These are phyloP conservation scores for Iselma pallidipennis DNA, from an alignment of 2,888 invertebrate genomes.

Conservation along the genomic window DNA sequence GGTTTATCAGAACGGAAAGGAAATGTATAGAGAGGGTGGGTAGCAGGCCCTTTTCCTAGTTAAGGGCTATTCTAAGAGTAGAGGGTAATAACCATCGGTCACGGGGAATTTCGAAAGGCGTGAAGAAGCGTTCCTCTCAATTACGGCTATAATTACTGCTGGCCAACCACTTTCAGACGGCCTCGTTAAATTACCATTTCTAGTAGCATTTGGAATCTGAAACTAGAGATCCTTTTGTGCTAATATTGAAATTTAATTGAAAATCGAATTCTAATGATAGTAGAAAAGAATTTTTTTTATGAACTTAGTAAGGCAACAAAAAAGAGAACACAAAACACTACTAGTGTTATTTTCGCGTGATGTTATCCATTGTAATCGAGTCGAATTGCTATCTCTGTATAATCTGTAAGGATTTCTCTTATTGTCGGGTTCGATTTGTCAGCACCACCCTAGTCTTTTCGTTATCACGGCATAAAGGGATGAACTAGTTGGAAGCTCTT, in stretches of 20 bases:
- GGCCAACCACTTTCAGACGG: slow-evolving; percentile 20
- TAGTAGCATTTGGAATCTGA: slow-evolving; percentile 7
- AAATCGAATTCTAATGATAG: background rate
- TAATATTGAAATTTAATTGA: slow-evolving; percentile 16
- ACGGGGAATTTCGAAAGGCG: slow-evolving; percentile 28
- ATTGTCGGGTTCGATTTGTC: slow-evolving; percentile 20
- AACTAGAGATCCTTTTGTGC: background rate
- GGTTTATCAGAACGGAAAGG: slow-evolving; percentile 9
- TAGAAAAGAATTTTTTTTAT: background rate
- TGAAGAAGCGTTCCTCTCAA: slow-evolving; percentile 34
- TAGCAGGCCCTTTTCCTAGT: background rate
- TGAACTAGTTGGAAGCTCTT: slow-evolving; percentile 8
- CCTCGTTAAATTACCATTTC: slow-evolving; percentile 22
- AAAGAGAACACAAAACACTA: background rate
- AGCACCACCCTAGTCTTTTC: slow-evolving; percentile 5
- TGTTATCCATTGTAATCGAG: background rate
- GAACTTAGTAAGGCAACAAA: background rate
- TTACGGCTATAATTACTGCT: slow-evolving; percentile 32
- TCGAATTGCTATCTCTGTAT: background rate
- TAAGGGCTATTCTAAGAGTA: background rate
- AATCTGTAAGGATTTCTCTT: slow-evolving; percentile 7
- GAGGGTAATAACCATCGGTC: slow-evolving; percentile 28
- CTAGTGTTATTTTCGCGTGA: background rate
- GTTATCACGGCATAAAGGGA: slow-evolving; percentile 19
- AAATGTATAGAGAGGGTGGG: background rate